These are phyloP conservation scores for Drosophila rellima DNA, from an alignment of 2,888 invertebrate species.

Conservation along the genomic window DNA sequence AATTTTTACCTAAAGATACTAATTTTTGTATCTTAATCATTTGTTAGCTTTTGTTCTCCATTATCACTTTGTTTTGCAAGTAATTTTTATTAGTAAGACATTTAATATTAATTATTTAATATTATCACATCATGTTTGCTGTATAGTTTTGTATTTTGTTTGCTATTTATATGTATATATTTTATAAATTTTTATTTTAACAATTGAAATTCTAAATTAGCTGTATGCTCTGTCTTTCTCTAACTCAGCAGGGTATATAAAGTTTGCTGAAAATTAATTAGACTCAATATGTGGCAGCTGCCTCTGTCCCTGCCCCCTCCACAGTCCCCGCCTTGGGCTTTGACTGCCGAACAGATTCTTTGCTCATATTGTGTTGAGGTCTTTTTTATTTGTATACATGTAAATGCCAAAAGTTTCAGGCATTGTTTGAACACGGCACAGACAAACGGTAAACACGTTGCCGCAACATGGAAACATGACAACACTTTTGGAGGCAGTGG, in stretches of 20 bases:
- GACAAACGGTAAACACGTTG: constrained; percentile 77
- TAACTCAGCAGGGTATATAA: constrained; percentile 45
- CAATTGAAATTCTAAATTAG: not conserved
- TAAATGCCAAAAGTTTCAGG: constrained; percentile 75
- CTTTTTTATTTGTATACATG: constrained; percentile 52
- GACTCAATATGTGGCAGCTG: constrained; percentile 67
- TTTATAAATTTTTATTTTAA: too few species aligned
- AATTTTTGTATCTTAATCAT: not conserved
- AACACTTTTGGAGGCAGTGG: constrained; percentile 42
- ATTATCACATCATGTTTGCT: too few species aligned
- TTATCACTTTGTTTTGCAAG: not conserved
- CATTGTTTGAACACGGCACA: constrained; percentile 60
- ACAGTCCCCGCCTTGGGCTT: not conserved
- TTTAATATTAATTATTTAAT: too few species aligned
- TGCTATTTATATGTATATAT: too few species aligned
- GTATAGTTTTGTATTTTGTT: too few species aligned
- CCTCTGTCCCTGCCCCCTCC: not conserved
- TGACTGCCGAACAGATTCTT: constrained; percentile 59
- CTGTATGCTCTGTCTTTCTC: not conserved
- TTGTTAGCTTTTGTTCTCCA: not conserved
- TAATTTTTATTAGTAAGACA: not conserved
- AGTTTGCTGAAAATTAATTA: constrained; percentile 73
- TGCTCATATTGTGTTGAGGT: constrained; percentile 67
- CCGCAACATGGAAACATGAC: constrained; percentile 66
- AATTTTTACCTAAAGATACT: not conserved